Base-by-base conservation (phyloP, 2,888 invertebrate genomes). In the Slavum lentiscoides region DNA sequence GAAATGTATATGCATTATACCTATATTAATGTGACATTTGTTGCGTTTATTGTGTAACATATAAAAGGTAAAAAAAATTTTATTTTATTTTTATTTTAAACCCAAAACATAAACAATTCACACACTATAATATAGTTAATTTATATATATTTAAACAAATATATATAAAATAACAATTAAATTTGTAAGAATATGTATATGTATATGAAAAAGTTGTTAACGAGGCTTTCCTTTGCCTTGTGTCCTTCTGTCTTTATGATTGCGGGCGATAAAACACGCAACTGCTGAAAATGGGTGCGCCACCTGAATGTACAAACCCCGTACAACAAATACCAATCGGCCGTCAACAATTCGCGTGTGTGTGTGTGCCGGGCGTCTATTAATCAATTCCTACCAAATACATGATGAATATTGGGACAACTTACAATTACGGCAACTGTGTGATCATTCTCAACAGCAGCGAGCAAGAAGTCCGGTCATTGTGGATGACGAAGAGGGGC, bases 401-500 rank as follows among this genome's bases (percentile, higher is more conserved):
- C 80, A 80, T 80, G 80, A 80, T 80, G 69, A 70, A 69, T 70
- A 80, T 70, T 43, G 69, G 80, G 80, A 80, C 80, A 64, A 70
- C 74, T 39, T 21, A 43, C 62, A 62, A 72, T 70, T 70, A 55
- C 55, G 64, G 55, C 80, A 80, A 80, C 69, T 72, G 62, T 77
- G 19, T 77, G 80, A 70, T 70, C 69, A 80, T 70, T 55, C 75
- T 62, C 80, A 84, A 87, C 86, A 88, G 89, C 92, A 93, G 93
- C 92, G 92, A 90, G 92, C 93, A 88, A 84, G 85, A 83, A 92
- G 93, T 88, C 94, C 96, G 89, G 94, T 95, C 89, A 93, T 98
- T 89, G 95, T 96, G 92, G 97, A 99, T 91, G 98, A 99, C 91
- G 94, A 94, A 90, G 98, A 99, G 90, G 99, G 99, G 89, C 98